Base-by-base conservation (phyloP, 2,888 invertebrate genomes). In the Drosophila trichaetosa region DNA sequence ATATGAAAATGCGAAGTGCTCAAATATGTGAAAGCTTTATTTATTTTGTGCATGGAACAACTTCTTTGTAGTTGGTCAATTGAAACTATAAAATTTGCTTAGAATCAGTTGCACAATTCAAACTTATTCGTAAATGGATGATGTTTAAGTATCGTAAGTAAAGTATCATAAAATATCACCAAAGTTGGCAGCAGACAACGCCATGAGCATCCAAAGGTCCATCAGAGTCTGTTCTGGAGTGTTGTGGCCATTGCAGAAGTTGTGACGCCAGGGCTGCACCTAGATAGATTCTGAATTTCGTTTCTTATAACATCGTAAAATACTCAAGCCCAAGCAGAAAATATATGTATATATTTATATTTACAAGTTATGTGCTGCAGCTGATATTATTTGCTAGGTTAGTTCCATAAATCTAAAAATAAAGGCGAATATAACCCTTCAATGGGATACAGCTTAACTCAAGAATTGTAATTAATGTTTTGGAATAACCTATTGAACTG, bases 401-500 rank as follows among this genome's bases (percentile, higher is more conserved):
- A 54, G 18, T 24, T 34, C 5, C 1, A 8, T 53, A 36, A 54
- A 54, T 36, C 24, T 36, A 13, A 27, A 27, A 27, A 36, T 18
- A 18, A 27, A n/a, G 27, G 18, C 27, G 18, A 27, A 46, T 24
- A 16, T 16, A 46, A 24, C 24, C 2, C 4, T 2, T 8, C 16
- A 24, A 46, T 24, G 46, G 46, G 7, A 56, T 1, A 16, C n/a
- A 38, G 27, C 29, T 29, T 8, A 40, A n/a, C n/a, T 29, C 6
- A 33, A 42, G 16, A 46, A 24, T 46, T 54, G 29, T 31, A 65
- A 46, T 65, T 34, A 40, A 60, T 64, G 38, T 38, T 48, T 16
- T 46, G 46, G 48, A 13, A 51, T 51, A 73, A 66, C 57, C 34
- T 18, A 66, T 66, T 54, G 60, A 67, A 52, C 48, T 33, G 40